phyloP scores from a whole-genome alignment of 2,113 vertebrate species.

The Chunga burmeisteri region DNA sequence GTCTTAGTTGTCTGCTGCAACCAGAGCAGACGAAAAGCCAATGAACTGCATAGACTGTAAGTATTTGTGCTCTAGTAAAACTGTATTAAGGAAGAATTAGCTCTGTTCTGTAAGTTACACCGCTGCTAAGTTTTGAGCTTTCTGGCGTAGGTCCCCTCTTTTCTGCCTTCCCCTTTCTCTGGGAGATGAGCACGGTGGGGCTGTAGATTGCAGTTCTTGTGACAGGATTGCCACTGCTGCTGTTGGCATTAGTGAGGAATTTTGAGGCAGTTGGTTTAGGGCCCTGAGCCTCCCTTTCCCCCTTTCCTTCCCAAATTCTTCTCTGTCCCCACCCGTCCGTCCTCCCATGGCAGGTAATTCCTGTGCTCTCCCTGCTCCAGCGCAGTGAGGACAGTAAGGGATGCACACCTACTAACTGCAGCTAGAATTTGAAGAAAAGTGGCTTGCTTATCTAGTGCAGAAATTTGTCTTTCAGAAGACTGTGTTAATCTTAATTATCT shows the following conservation, averaged over 20 bases:
- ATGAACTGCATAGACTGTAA: background rate
- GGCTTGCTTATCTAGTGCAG: background rate
- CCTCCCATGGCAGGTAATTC: background rate
- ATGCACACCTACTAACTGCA: background rate
- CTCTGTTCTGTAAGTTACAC: background rate
- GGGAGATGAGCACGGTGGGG: fast-evolving
- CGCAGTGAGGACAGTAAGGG: fast-evolving
- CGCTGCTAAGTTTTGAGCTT: background rate
- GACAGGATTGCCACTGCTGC: background rate
- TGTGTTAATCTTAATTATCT: background rate
- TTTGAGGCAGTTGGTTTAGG: background rate
- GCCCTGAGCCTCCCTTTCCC: background rate
- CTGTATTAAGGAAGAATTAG: background rate
- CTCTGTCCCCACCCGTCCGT: background rate
- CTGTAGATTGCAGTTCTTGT: background rate
- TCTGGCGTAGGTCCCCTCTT: background rate
- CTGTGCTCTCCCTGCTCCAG: background rate
- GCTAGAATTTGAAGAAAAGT: background rate
- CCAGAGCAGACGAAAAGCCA: background rate
- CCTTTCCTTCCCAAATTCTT: background rate
- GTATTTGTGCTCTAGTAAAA: background rate
- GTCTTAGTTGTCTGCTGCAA: background rate
- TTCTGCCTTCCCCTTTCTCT: background rate
- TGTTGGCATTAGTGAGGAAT: background rate
- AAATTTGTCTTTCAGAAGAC: background rate